Evolutionary conservation across 1,140 invertebrate genomes (phyloP), one percentile per base, ranked within the genome.

Genomic region (Rhysida immarginata): DNA sequence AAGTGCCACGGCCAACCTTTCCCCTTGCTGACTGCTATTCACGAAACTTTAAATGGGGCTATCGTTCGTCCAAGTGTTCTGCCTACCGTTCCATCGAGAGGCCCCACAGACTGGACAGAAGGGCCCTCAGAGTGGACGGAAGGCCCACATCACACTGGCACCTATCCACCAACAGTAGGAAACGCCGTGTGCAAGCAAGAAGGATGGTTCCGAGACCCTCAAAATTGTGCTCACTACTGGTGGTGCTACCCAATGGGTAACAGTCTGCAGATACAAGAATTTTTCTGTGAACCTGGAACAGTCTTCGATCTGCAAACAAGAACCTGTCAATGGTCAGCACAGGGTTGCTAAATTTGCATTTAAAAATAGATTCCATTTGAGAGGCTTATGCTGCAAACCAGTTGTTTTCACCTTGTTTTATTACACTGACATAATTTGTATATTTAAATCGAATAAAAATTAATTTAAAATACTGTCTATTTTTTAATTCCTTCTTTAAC

Each of bases 151-250:
- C 14, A 26, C 18, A 48, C 55, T 42, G 41, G 58, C 16, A 29
- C 23, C 25, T 27, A 27, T 1, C 50, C 59, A 20, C 62, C 60
- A 18, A 35, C 56, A 11, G 49, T 60, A 43, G n/a, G 13, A 11
- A 24, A 21, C 27, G 27, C 8, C 14, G 46, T 63, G 25, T 71
- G 69, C 46, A 57, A 35, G 8, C 50, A 44, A 0, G 59, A 61
- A 14, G 68, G 68, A 2, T 68, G 59, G 21, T 54, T 62, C 2
- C 53, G 61, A 21, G 65, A 67, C 54, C 45, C 45, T 5, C 21
- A 60, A 0, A 46, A 66, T 26, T 69, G 66, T 46, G 16, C 35
- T 0, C 53, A 26, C 16, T 69, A 66, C 29, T 69, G 67, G 14
- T 29, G 59, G 0, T 69, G 68, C 41, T 35, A 58, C 2, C 11